phyloP scores from a whole-genome alignment of 2,797 vertebrate genomes.

The Okamejei kenojei region DNA sequence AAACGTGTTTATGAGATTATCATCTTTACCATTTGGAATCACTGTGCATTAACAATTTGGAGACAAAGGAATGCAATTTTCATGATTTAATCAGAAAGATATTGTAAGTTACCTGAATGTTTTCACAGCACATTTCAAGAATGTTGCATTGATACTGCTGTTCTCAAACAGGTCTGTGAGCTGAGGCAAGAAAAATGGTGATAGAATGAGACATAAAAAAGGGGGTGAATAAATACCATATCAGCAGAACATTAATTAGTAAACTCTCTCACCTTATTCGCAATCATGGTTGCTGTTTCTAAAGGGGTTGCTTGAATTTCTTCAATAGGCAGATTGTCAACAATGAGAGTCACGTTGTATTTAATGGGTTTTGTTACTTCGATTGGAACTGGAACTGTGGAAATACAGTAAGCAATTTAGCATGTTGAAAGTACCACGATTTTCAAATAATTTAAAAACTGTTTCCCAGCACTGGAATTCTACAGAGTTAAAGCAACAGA shows the following conservation, averaged over 20 bases:
- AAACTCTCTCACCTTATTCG: not conserved
- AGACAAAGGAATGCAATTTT: too few relatives aligned
- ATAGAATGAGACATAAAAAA: not conserved
- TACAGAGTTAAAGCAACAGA: too few relatives aligned
- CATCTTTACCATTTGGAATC: too few relatives aligned
- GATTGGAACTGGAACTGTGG: not conserved
- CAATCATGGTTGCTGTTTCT: not conserved
- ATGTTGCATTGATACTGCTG: not conserved
- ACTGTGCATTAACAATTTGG: too few relatives aligned
- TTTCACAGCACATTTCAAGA: not conserved
- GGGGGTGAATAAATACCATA: not conserved
- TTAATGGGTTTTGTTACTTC: not conserved
- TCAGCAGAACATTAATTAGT: not conserved
- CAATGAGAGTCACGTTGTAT: not conserved
- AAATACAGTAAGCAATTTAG: too few relatives aligned
- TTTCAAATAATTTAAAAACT: too few relatives aligned
- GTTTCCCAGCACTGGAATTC: too few relatives aligned
- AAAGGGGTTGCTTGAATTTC: not conserved
- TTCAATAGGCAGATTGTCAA: not conserved
- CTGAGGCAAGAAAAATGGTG: not conserved
- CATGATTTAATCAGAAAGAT: too few relatives aligned
- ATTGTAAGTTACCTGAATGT: not conserved
- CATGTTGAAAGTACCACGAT: too few relatives aligned
- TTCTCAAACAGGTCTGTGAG: not conserved
- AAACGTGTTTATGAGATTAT: too few relatives aligned